Evolutionary conservation across 1,140 invertebrate species (phyloP).

Genomic region (Wasmannia auropunctata): DNA sequence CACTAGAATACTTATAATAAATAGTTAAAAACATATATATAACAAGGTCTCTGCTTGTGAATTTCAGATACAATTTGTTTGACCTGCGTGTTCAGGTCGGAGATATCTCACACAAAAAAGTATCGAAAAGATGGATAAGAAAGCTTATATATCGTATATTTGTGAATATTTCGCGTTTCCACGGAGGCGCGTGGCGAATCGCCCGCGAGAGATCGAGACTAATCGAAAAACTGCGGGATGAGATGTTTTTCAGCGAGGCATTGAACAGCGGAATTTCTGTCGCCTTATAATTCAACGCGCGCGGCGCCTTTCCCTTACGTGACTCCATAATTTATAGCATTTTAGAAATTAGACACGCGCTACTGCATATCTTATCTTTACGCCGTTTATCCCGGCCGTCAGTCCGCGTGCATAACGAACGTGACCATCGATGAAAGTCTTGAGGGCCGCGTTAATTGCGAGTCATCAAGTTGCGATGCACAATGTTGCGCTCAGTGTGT

Average conservation of each 20-base stretch:
- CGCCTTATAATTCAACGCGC: slow-evolving; percentile 25
- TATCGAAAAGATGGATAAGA: background rate
- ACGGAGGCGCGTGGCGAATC: background rate
- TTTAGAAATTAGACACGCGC: slow-evolving; percentile 54
- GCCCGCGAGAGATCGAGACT: slow-evolving; percentile 45
- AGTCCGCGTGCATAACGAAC: slow-evolving; percentile 21
- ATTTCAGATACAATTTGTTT: background rate
- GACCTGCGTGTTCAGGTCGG: background rate
- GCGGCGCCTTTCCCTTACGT: slow-evolving; percentile 52
- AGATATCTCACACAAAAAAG: background rate
- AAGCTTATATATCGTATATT: background rate
- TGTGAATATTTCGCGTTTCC: background rate
- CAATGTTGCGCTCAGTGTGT: background rate
- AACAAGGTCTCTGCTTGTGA: background rate
- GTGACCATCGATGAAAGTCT: slow-evolving; percentile 36
- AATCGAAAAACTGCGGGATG: slow-evolving; percentile 27
- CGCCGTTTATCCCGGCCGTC: slow-evolving; percentile 17
- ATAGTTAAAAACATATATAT: background rate
- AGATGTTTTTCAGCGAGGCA: slow-evolving; percentile 2
- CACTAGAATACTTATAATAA: background rate
- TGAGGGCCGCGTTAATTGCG: slow-evolving; percentile 4
- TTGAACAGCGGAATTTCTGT: slow-evolving; percentile 42
- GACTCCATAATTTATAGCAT: slow-evolving; percentile 48
- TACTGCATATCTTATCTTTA: slow-evolving; percentile 45
- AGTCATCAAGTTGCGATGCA: background rate